Evolutionary conservation across 2,888 invertebrate genomes (phyloP), one percentile per base, ranked within the genome.

Genomic region (Archaeoteleia sp.): DNA sequence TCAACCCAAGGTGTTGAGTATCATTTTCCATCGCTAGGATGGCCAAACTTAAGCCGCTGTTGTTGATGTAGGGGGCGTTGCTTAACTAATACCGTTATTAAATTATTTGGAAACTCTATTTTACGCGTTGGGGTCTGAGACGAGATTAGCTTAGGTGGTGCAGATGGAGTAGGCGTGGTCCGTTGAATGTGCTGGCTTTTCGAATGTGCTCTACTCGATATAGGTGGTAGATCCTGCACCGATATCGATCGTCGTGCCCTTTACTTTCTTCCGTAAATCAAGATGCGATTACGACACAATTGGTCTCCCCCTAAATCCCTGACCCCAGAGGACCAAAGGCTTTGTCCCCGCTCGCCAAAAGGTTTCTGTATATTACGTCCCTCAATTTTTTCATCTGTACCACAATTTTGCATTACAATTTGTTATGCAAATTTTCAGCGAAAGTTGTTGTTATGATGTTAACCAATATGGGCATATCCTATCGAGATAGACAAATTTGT

Each of bases 1-100:
- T 79, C 74, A 67, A 73, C 74, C 71, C 69, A 60, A 55, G 74
- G 77, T 72, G 71, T 67, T 58, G 35, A 45, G 37, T 17, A 6
- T 35, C 40, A 46, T 15, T 20, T 13, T 35, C 32, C 37, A 20
- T 54, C 20, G 1, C 34, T 12, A 51, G 27, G 42, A 43, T 25
- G 23, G 13, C 37, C 25, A 23, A n/a, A 23, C 2, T n/a, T 42
- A 45, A 49, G 17, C 27, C 23, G 30, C 17, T 40, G 54, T 48
- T 30, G 39, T 20, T 40, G 46, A 45, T 49, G 57, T 51, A 65
- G 73, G 72, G 58, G 54, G 45, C 35, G 57, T 46, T 42, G 58
- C 51, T 48, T 49, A 53, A 49, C 61, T 72, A 69, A 72, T 67
- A 40, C 40, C 53, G 60, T 72, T 72, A 72, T 70, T 72, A 61